These are phyloP conservation scores for Brassicogethes aeneus DNA, from an alignment of 2,888 invertebrate species.

Conservation along the genomic window DNA sequence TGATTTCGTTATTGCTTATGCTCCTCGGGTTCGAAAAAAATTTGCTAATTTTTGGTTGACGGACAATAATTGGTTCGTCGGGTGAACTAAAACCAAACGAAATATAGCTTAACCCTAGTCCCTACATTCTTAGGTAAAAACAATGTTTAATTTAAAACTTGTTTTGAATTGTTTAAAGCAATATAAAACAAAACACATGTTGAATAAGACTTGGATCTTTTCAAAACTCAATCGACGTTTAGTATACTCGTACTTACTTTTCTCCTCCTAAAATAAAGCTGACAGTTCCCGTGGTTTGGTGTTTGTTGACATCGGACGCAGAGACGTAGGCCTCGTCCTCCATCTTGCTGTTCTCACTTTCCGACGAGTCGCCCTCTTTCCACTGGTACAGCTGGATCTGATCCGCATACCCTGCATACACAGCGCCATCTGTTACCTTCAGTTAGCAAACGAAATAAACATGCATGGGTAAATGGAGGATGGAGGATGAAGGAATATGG, in stretches of 20 bases:
- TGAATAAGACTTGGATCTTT: no score
- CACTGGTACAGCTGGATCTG: conserved; percentile 16
- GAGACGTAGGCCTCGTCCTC: conserved; percentile 30
- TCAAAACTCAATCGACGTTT: no score
- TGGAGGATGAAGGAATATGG: no score
- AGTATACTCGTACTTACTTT: conserved; percentile 37
- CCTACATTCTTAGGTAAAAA: no score
- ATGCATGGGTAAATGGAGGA: conserved; percentile 14
- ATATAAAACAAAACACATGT: no score
- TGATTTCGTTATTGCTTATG: conserved; percentile 34
- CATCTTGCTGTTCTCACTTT: conserved; percentile 48
- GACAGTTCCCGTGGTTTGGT: no score
- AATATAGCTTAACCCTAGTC: no score
- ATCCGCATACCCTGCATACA: conserved; percentile 30
- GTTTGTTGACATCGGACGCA: conserved; percentile 18
- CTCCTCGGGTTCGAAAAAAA: conserved; percentile 26
- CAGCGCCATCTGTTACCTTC: conserved; percentile 29
- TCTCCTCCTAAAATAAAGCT: conserved; percentile 43
- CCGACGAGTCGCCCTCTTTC: conserved; percentile 49
- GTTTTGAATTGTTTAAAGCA: no score
- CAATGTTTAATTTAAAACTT: no score
- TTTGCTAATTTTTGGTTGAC: conserved; percentile 10
- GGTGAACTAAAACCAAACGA: conserved; percentile 23
- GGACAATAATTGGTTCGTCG: conserved; percentile 19
- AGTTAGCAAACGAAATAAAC: conserved; percentile 26